Evolutionary conservation across 64 coral and sea anemone genomes (phyloP), one percentile per base, ranked within the genome.

Genomic region (Orbicella faveolata): DNA sequence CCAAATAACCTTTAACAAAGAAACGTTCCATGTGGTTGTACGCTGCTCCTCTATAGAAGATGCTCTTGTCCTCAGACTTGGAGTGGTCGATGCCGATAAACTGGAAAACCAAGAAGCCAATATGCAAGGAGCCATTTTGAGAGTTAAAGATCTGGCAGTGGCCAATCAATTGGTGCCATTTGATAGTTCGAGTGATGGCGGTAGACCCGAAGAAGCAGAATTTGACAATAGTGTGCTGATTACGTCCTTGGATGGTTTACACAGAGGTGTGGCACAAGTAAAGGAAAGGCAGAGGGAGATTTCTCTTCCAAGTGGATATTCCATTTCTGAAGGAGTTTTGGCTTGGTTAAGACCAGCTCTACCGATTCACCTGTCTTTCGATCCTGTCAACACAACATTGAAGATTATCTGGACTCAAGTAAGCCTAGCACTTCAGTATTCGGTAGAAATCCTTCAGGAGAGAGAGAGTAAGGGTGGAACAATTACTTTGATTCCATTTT

Each of bases 241-340:
- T 36, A 23, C 9, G 9, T 82, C 79, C 52, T 21, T 62, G 53
- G 79, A 82, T 62, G 62, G 53, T 61, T 7, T 18, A 20, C 34
- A 82, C 79, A 82, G 52, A 82, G 79, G 79, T 18, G 79, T 62
- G 21, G 79, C 79, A 61, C 79, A 59, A 23, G 35, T 82, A 11
- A 33, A 11, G 9, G 54, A 44, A 26, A 65, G 13, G 13, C 79
- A 82, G 52, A 54, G 8, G 9, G 11, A 82, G 33, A 1, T 62
- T 21, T 82, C 23, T 44, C 79, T 82, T 62, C 79, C 79, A 82
- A 63, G 79, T 59, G 79, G 52, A 13, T 82, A 20, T 61, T 82
- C 79, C 53, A 36, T 82, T 61, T 82, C 79, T 26, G 18, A 65
- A 0, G 52, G 30, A 9, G 62, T 9, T 1, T 52, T 82, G 6